Evolutionary conservation across 2,113 vertebrate genomes (phyloP), one percentile per base, ranked within the genome.

Genomic region (Recurvirostra avosetta): DNA sequence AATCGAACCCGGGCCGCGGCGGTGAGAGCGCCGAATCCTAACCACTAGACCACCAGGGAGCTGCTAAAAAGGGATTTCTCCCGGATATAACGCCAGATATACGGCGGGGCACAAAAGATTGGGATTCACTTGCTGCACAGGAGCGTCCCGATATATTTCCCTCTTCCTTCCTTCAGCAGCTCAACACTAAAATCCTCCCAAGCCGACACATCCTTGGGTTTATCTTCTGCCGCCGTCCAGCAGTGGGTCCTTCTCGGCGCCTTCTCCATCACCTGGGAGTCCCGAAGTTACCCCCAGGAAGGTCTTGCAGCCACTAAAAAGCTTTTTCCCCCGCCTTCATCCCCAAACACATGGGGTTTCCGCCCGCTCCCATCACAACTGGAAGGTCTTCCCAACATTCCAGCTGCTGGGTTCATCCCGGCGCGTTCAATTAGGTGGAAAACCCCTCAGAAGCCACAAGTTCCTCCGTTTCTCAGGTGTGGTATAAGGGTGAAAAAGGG

Each of bases 11-110:
- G 96, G 97, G 97, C 94, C 96, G 96, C 97, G 94, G 97, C 96
- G 95, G 97, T 98, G 97, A 98, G 97, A 98, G 98, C 96, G 96
- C 98, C 97, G 95, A 98, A 98, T 98, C 98, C 98, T 98, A 96
- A 96, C 98, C 97, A 98, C 98, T 98, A 98, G 97, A 98, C 97
- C 96, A 98, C 96, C 97, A 97, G 97, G 97, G 49, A 49, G 4
- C 14, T 27, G 18, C 8, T 18, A 19, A 4, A 18, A 19, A 4
- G 3, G 2, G 11, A 40, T 20, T 6, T 5, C 2, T 3, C 34
- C 49, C 16, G 1, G 0, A 7, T 21, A 34, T 8, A 36, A 6
- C 41, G 2, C 8, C 13, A 14, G 14, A 1, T 34, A 0, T 45
- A 45, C 8, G 0, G 12, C 6, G 29, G 8, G 5, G 7, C 11